Evolutionary conservation across 2,113 vertebrate genomes (phyloP), one percentile per base, ranked within the genome.

Genomic region (Chaenocephalus aceratus): DNA sequence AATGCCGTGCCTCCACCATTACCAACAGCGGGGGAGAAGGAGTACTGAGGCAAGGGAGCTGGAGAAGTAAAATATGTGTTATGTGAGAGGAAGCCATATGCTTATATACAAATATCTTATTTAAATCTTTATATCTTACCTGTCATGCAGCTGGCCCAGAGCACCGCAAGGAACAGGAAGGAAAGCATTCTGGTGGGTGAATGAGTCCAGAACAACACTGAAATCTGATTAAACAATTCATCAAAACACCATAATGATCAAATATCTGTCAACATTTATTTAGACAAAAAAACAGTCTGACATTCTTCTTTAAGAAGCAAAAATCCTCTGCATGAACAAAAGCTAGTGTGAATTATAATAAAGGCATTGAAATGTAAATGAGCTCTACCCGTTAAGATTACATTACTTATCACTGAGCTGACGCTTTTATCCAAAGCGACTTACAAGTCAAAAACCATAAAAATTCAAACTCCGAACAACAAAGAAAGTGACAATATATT

Each of bases 1-100:
- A 72, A 89, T 4, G 66, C 3, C 5, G 1, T 61, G 3, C 84
- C 87, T 34, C 1, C 0, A n/a, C 80, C 84, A 15, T 8, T 1
- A 63, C 87, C 81, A 75, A 84, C 75, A 18, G 74, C 12, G 5
- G 0, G 14, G 80, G 21, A 81, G 67, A 13, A 86, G 30, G 80
- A 86, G 62, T 41, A 76, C 23, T 30, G 0, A 3, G 2, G 4
- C n/a, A n/a, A 1, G 6, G 12, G 0, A 16, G 66, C 82, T 84
- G 62, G 9, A 75, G 14, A 36, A 34, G 15, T 2, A 14, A 52
- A 62, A 54, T n/a, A 44, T 2, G 4, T 41, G 5, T 52, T 8
- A 45, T 21, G 41, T 49, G 3, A 23, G 10, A 52, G 8, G 5
- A 56, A 66, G 26, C 15, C 21, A 21, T 21, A 21, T 21, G 21